Evolutionary conservation across 2,888 invertebrate genomes (phyloP).

Genomic region (Plebejus argus): DNA sequence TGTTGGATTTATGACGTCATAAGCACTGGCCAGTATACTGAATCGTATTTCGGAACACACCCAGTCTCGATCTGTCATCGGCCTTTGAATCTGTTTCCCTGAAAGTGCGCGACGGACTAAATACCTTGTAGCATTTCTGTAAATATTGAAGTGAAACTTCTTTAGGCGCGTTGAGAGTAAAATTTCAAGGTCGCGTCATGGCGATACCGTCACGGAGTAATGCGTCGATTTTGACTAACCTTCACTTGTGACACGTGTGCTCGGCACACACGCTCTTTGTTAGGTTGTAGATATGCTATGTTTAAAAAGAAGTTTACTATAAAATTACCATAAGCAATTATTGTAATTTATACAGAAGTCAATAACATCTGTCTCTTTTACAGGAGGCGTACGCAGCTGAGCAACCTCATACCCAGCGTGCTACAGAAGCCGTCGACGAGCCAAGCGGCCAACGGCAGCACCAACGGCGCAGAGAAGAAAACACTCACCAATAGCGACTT

Average conservation of each 20-base stretch:
- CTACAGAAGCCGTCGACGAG: conserved; percentile 64
- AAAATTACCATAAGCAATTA: too few species aligned
- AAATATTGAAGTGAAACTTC: background rate
- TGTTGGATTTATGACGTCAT: too few species aligned
- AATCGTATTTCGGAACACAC: background rate
- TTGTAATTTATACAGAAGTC: background rate
- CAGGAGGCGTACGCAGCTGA: conserved; percentile 73
- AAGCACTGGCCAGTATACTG: background rate
- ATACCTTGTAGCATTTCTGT: background rate
- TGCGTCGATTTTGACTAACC: too few species aligned
- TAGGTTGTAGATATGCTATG: too few species aligned
- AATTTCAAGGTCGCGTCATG: too few species aligned
- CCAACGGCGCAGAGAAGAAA: conserved; percentile 50
- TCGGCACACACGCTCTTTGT: too few species aligned
- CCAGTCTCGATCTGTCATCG: too few species aligned
- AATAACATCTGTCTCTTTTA: conserved; percentile 31
- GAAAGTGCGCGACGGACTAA: background rate
- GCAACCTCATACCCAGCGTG: conserved; percentile 72
- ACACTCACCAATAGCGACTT: conserved; percentile 79
- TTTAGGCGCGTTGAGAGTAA: too few species aligned
- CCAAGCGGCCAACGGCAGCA: conserved; percentile 48
- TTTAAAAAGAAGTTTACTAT: too few species aligned
- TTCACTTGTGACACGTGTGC: too few species aligned
- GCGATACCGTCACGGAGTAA: too few species aligned
- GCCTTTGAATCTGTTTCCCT: too few species aligned